A percentile compares a stretch with the other conserved stretches of the same genome.
Conservation (phyloP, 1,140 invertebrate species). For the Atta colombica region DNA sequence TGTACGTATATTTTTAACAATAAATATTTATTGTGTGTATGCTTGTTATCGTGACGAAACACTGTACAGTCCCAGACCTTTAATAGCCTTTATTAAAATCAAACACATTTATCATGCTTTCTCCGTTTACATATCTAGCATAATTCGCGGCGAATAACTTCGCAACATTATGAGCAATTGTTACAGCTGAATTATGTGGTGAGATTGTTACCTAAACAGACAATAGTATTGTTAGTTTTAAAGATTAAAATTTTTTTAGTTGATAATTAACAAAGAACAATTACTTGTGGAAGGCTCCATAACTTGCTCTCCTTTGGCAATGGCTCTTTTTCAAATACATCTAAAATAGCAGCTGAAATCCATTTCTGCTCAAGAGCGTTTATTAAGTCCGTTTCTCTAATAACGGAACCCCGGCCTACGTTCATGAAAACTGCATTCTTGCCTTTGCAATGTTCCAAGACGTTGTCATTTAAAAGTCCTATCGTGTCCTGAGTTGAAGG, state of each 20-base stretch:
- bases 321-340: constrained; percentile 88
- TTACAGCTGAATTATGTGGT: constrained; percentile 87
- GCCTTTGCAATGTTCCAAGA: constrained; percentile 84
- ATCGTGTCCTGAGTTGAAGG: constrained; percentile 87
- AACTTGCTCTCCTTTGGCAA: constrained; percentile 85
- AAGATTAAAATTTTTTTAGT: background rate
- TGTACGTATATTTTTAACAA: constrained; percentile 28
- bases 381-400: constrained; percentile 87
- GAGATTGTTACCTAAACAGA: constrained; percentile 86
- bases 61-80: background rate
- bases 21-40: constrained; percentile 30
- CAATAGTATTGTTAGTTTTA: background rate
- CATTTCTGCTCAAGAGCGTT: constrained; percentile 87
- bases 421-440: constrained; percentile 87
- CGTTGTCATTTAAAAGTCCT: constrained; percentile 86
- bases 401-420: constrained; percentile 88
- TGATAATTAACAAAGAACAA: background rate
- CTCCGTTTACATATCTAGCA: constrained; percentile 72
- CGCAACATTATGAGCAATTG: constrained; percentile 83
- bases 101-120: constrained; percentile 74
- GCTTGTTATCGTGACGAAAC: background rate
- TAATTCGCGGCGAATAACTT: constrained; percentile 85
- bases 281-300: constrained; percentile 86
- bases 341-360: constrained; percentile 88
- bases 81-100: constrained; percentile 79